Percentiles rank a stretch among this genome's conserved stretches.
phyloP scores from a whole-genome alignment of 2,797 vertebrate genomes.

The Hydrocynus forskahlii region DNA sequence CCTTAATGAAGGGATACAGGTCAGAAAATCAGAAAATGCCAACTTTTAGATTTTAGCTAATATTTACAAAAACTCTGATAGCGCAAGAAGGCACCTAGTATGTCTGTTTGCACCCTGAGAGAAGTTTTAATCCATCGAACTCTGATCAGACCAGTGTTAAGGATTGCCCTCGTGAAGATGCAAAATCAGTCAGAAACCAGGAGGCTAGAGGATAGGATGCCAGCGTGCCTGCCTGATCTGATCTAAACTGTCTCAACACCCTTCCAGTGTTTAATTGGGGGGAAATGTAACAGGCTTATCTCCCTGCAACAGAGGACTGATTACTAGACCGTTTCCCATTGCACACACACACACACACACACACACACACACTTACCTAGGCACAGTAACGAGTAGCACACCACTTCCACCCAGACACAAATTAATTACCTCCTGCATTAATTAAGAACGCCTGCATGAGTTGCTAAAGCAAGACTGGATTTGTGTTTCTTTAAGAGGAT shows the following conservation, averaged over 20 bases:
- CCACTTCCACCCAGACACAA: constrained; percentile 41
- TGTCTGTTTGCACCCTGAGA: too few species aligned
- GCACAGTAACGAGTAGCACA: too few species aligned
- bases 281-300: constrained; percentile 57
- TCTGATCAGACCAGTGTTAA: too few species aligned
- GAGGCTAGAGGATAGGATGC: background rate
- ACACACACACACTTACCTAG: constrained; percentile 8
- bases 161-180: background rate
- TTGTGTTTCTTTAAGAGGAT: background rate
- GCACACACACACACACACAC: constrained; percentile 1
- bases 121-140: too few species aligned
- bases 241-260: constrained; percentile 44
- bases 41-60: too few species aligned
- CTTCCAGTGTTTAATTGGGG: constrained; percentile 48
- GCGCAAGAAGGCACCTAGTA: too few species aligned
- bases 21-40: too few species aligned
- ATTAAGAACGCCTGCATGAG: constrained; percentile 49
- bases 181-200: background rate
- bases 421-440: constrained; percentile 60
- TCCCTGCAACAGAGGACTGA: constrained; percentile 58
- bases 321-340: constrained; percentile 32
- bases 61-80: too few species aligned
- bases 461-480: constrained; percentile 2
- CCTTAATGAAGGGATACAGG: too few species aligned
- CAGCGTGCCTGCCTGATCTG: background rate